These are phyloP conservation scores for Acromyrmex heyeri DNA, from an alignment of 1,140 invertebrate genomes.

Conservation along the genomic window DNA sequence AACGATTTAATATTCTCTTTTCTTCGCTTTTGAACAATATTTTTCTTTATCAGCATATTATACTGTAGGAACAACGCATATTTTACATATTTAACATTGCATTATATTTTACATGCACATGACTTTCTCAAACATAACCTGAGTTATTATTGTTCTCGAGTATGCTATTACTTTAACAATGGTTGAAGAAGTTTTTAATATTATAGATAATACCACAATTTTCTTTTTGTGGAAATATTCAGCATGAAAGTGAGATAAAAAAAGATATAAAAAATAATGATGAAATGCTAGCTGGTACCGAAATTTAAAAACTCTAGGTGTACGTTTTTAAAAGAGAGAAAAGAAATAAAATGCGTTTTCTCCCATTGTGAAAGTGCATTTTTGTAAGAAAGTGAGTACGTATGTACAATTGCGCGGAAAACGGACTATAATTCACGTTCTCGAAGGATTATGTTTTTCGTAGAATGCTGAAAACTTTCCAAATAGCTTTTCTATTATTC, in stretches of 20 bases:
- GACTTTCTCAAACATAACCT: background rate
- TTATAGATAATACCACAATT: constrained; percentile 27
- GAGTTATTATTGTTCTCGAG: constrained; percentile 12
- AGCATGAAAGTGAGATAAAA: background rate
- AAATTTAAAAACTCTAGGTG: constrained; percentile 1
- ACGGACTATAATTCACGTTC: constrained; percentile 2
- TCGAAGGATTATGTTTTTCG: constrained; percentile 21
- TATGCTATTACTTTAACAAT: constrained; percentile 1
- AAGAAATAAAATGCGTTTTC: background rate
- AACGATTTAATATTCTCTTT: background rate
- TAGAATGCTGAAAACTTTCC: background rate
- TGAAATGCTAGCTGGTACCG: background rate
- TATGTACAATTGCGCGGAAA: background rate
- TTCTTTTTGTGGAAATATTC: constrained; percentile 12
- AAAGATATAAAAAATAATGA: background rate
- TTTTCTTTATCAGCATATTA: background rate
- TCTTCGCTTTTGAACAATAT: background rate
- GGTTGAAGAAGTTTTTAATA: background rate
- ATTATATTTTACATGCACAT: background rate
- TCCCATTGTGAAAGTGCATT: constrained; percentile 5
- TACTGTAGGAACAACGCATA: background rate
- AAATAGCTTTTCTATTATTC: background rate
- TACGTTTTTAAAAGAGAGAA: constrained; percentile 6
- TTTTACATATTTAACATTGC: background rate
- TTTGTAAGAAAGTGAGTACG: background rate